These are phyloP conservation scores for Polyommatus icarus DNA, from an alignment of 2,888 invertebrate species.

Conservation along the genomic window DNA sequence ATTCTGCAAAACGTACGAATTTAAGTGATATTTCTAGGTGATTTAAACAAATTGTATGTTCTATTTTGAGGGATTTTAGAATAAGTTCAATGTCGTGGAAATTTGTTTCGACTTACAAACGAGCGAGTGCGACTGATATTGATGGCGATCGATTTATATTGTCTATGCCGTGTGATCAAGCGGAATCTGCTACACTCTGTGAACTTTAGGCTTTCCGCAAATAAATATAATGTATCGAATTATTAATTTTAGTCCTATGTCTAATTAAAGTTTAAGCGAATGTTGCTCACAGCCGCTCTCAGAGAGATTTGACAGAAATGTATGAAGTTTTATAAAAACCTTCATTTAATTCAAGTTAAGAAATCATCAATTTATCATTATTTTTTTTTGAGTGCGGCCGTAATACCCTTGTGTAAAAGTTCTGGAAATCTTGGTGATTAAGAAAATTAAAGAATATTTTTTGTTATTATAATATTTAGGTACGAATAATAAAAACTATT, in stretches of 20 bases:
- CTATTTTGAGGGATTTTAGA: slow-evolving; percentile 33
- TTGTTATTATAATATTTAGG: no score
- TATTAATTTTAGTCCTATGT: background rate
- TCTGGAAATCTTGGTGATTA: no score
- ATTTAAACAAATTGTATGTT: slow-evolving; percentile 13
- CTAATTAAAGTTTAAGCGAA: background rate
- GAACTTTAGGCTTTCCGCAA: background rate
- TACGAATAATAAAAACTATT: no score
- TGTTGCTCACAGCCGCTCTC: no score
- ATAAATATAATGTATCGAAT: background rate
- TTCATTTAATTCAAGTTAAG: no score
- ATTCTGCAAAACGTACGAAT: background rate
- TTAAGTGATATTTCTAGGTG: background rate
- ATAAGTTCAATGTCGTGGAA: slow-evolving; percentile 57
- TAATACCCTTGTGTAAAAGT: no score
- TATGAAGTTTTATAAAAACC: no score
- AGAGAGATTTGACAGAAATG: no score
- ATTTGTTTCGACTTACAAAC: slow-evolving; percentile 49
- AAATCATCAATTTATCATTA: no score
- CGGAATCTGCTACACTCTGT: background rate
- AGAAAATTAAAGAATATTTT: no score
- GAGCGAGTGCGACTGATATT: slow-evolving; percentile 49
- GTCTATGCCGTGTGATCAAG: slow-evolving; percentile 1
- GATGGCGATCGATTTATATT: slow-evolving; percentile 34
- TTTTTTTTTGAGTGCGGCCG: no score